A percentile compares a stretch with the other conserved stretches of the same genome.
These are phyloP conservation scores for Martes flavigula DNA, from an alignment of 2,797 vertebrate species.

Conservation along the genomic window DNA sequence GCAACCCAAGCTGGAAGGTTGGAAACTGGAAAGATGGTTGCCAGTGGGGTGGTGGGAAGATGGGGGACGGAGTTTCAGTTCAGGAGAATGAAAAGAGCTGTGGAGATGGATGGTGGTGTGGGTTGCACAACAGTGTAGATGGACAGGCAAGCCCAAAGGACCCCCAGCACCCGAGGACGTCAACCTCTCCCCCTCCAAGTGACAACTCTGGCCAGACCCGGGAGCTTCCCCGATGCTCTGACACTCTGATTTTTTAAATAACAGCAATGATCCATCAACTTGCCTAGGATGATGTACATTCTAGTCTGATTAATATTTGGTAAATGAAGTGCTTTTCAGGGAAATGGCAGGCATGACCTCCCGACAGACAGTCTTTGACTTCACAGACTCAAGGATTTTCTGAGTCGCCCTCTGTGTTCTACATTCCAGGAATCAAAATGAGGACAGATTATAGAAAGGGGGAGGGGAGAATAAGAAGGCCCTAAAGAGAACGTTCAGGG, in stretches of 20 bases:
- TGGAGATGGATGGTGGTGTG: neutral
- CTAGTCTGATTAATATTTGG: conserved; percentile 59
- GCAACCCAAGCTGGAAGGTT: neutral
- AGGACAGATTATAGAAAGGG: conserved; percentile 9
- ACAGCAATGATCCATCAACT: conserved; percentile 23
- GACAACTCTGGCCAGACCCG: neutral
- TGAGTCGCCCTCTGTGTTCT: neutral
- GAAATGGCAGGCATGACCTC: conserved; percentile 60
- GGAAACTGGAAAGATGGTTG: neutral
- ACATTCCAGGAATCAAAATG: conserved; percentile 25
- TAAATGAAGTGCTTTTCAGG: conserved; percentile 66
- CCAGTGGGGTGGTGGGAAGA: neutral
- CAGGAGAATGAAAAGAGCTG: neutral
- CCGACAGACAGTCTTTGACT: neutral
- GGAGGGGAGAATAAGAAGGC: neutral
- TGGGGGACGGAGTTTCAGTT: neutral
- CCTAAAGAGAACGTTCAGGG: neutral
- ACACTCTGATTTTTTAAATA: conserved; percentile 13
- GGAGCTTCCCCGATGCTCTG: neutral
- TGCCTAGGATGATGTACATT: neutral
- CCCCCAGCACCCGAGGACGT: neutral
- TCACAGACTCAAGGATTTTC: conserved; percentile 54
- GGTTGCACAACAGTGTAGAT: neutral
- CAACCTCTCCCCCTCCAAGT: neutral
- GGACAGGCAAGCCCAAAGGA: neutral